Evolutionary conservation across 2,888 invertebrate species (phyloP).

Genomic region (Strigamia maritima): DNA sequence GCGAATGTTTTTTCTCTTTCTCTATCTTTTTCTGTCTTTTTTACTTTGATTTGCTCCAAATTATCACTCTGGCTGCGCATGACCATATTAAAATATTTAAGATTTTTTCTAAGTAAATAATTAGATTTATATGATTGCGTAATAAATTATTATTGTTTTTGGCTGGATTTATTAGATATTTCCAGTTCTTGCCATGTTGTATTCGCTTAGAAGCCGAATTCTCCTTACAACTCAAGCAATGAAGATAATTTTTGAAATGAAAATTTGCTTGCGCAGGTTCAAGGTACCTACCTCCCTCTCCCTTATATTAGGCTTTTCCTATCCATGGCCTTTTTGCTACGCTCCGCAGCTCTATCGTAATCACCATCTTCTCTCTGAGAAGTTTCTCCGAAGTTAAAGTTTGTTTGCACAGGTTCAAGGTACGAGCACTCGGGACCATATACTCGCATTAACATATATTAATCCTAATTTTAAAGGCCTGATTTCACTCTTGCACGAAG

Average conservation of each 20-base stretch:
- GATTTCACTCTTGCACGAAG: not conserved
- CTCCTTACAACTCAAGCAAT: not conserved
- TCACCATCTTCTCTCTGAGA: not conserved
- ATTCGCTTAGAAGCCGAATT: not conserved
- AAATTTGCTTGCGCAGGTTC: not conserved
- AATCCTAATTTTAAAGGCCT: too few species aligned
- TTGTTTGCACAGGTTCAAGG: not conserved
- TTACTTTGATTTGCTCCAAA: not conserved
- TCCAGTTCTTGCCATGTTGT: not conserved
- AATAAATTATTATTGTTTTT: not conserved
- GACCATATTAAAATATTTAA: too few species aligned
- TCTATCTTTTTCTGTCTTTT: not conserved
- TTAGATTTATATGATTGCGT: not conserved
- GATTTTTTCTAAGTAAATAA: too few species aligned
- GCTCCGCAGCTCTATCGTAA: not conserved
- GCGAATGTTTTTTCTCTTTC: too few species aligned
- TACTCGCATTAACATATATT: not conserved
- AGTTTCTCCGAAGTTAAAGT: not conserved
- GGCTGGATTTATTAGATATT: not conserved
- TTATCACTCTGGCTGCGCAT: constrained; percentile 36
- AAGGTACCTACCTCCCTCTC: not conserved
- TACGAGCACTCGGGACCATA: not conserved
- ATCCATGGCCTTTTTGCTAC: not conserved
- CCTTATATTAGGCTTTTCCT: constrained; percentile 1
- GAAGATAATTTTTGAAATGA: not conserved